These are phyloP conservation scores for Diuraphis noxia DNA, from an alignment of 1,140 invertebrate genomes.

Conservation along the genomic window DNA sequence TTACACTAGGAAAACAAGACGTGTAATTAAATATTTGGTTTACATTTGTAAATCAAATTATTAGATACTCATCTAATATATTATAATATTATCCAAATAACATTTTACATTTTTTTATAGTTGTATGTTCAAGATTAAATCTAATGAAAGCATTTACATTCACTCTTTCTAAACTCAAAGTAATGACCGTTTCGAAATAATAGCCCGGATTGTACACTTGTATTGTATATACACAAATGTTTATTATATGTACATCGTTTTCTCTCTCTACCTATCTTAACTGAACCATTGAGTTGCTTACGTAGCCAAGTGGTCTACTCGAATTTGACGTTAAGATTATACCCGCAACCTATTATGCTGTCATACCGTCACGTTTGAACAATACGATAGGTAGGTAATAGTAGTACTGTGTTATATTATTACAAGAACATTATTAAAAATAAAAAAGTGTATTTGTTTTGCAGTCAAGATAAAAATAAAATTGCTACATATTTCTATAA, in stretches of 20 bases:
- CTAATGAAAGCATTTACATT: conserved; percentile 29
- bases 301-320: conserved; percentile 25
- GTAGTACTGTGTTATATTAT: background rate
- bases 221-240: background rate
- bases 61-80: background rate
- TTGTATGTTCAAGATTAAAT: conserved; percentile 18
- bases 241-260: conserved; percentile 14
- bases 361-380: conserved; percentile 44
- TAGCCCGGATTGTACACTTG: conserved; percentile 2
- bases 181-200: conserved; percentile 50
- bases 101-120: background rate
- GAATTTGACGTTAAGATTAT: conserved; percentile 53
- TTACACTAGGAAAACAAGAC: background rate
- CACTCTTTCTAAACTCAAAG: conserved; percentile 35
- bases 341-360: conserved; percentile 31
- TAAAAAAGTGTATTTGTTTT: background rate
- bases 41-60: background rate
- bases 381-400: background rate
- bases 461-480: background rate
- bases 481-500: background rate
- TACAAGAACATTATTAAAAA: background rate
- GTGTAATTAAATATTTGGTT: background rate
- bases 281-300: conserved; percentile 29
- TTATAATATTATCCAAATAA: background rate
- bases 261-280: background rate